These are phyloP conservation scores for Sterna hirundo DNA, from an alignment of 2,113 vertebrate species.

Conservation along the genomic window DNA sequence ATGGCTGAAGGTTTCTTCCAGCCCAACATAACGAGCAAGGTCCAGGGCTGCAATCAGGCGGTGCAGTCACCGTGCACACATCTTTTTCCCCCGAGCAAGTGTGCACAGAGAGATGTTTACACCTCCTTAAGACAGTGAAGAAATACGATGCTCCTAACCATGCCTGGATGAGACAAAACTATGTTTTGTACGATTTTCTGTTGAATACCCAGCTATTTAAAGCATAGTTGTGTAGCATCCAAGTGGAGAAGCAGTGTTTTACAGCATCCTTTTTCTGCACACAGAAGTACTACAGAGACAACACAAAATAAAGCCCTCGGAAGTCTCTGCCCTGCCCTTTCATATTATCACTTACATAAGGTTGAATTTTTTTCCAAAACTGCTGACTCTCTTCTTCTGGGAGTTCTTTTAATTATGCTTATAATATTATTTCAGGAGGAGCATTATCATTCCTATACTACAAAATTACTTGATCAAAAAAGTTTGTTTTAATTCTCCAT, in stretches of 20 bases:
- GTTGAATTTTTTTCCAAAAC: background rate
- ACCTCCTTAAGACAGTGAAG: background rate
- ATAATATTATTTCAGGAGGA: background rate
- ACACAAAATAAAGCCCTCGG: background rate
- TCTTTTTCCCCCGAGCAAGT: background rate
- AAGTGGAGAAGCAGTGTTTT: background rate
- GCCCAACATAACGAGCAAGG: accelerated
- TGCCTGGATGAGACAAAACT: background rate
- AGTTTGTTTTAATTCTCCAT: background rate
- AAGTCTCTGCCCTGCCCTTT: background rate
- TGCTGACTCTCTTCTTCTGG: slow-evolving; percentile 15
- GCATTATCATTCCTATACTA: background rate
- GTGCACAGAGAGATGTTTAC: background rate
- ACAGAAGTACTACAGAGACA: background rate
- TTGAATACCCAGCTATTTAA: background rate
- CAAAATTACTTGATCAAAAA: background rate
- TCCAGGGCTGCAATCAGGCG: background rate
- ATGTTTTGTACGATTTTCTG: background rate
- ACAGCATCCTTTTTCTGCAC: background rate
- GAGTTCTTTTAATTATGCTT: slow-evolving; percentile 40
- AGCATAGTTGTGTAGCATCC: background rate
- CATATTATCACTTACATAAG: background rate
- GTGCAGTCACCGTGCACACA: accelerated
- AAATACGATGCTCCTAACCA: background rate
- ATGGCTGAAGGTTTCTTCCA: background rate